Percentiles rank a stretch among this genome's conserved stretches.
Conservation (phyloP, 2,113 vertebrate genomes). For the Castor canadensis region DNA sequence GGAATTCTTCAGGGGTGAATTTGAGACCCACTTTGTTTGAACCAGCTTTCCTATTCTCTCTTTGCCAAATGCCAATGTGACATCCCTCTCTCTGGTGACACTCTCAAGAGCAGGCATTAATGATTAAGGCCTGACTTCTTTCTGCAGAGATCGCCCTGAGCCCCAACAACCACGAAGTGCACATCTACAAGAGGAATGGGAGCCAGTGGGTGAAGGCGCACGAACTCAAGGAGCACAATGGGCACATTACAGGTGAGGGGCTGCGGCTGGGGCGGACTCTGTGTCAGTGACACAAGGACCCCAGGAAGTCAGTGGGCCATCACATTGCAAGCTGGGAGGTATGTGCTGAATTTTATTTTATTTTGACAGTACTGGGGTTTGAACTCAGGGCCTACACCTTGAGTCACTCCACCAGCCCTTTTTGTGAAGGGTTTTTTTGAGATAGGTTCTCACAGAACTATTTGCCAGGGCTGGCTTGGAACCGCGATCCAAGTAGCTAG, state of each 20-base stretch:
- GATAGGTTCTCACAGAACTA: no score
- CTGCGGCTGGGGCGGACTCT: not conserved
- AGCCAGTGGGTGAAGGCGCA: conserved; percentile 98
- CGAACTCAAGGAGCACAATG: conserved; percentile 98
- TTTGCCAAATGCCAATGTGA: no score
- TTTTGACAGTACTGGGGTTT: no score
- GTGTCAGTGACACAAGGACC: not conserved
- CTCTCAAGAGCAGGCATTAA: not conserved
- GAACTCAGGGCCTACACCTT: no score
- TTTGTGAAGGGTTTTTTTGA: no score
- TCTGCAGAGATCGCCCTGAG: conserved; percentile 96
- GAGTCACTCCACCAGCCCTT: no score
- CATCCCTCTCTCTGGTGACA: no score
- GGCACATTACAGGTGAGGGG: conserved; percentile 96
- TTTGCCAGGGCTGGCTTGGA: no score
- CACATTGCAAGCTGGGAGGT: not conserved
- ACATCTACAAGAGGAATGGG: conserved; percentile 98
- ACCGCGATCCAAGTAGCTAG: no score
- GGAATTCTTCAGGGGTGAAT: no score
- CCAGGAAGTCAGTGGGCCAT: not conserved
- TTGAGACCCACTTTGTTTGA: no score
- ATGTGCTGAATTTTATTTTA: conserved; percentile 38
- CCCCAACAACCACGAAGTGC: conserved; percentile 99
- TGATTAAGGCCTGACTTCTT: conserved; percentile 25
- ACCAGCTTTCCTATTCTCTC: no score